Percentiles rank a stretch among this genome's conserved stretches.
phyloP scores from a whole-genome alignment of 2,888 invertebrate genomes.

The Pegoplata infirma region DNA sequence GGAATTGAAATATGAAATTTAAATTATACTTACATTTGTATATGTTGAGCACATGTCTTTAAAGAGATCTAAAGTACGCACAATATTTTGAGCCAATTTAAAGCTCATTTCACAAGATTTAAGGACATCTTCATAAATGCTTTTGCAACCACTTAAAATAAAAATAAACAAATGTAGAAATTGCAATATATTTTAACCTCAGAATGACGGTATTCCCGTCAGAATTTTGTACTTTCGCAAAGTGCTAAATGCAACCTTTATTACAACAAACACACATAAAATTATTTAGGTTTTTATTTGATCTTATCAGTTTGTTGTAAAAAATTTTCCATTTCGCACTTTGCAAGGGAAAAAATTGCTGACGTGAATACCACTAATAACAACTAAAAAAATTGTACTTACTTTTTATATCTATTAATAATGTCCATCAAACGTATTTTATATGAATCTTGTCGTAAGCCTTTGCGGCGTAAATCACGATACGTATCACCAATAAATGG shows the following conservation, averaged over 20 bases:
- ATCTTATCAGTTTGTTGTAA: too few species aligned
- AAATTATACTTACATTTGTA: conserved; percentile 47
- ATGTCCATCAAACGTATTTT: conserved; percentile 28
- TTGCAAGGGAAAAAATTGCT: too few species aligned
- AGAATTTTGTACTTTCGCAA: too few species aligned
- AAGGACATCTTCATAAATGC: conserved; percentile 28
- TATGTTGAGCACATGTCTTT: conserved; percentile 39
- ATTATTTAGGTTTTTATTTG: too few species aligned
- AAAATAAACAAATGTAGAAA: neutral
- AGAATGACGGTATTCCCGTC: too few species aligned
- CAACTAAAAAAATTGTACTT: neutral
- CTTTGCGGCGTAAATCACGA: conserved; percentile 31
- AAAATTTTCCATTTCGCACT: too few species aligned
- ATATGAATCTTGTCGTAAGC: conserved; percentile 7
- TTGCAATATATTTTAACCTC: too few species aligned
- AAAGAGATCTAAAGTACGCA: conserved; percentile 40
- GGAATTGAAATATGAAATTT: too few species aligned
- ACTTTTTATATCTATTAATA: conserved; percentile 56
- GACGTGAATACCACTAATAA: too few species aligned
- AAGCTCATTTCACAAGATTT: conserved; percentile 32
- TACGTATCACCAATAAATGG: conserved; percentile 46
- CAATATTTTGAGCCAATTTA: conserved; percentile 46
- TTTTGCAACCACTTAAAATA: conserved; percentile 41
- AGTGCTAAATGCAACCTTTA: too few species aligned
- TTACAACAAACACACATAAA: too few species aligned